Evolutionary conservation across 92 coral and sea anemone genomes (phyloP).

Genomic region (Meandrina meandrites): DNA sequence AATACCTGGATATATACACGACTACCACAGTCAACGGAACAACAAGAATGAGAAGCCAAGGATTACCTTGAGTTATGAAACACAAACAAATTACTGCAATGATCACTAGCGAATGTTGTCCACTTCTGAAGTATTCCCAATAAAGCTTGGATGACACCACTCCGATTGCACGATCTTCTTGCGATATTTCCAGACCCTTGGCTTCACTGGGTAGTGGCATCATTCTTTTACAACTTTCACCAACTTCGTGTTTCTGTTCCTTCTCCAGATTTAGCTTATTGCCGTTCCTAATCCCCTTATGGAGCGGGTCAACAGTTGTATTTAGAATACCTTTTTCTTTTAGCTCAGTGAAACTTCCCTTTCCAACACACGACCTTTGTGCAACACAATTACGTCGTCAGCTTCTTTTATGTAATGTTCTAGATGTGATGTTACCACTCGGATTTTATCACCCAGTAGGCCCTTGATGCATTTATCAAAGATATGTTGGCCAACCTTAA

Average conservation of each 20-base stretch:
- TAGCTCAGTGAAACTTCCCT: not conserved
- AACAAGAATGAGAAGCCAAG: not conserved
- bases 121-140: too few relatives aligned
- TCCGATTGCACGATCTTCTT: too few relatives aligned
- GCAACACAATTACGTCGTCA: not conserved
- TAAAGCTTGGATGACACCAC: too few relatives aligned
- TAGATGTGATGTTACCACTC: not conserved
- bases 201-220: too few relatives aligned
- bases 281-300: not conserved
- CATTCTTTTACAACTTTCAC: too few relatives aligned
- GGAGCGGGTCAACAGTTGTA: not conserved
- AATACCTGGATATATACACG: too few relatives aligned
- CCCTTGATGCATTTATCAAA: not conserved
- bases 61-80: not conserved
- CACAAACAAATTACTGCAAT: not conserved
- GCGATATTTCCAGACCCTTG: too few relatives aligned
- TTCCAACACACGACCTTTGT: not conserved
- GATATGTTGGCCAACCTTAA: not conserved
- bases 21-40: not conserved
- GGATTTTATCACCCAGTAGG: not conserved
- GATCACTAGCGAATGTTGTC: too few relatives aligned
- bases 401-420: conserved; percentile 1
- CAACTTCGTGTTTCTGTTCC: too few relatives aligned
- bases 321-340: too few relatives aligned
- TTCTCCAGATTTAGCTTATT: not conserved